A percentile compares a stretch with the other conserved stretches of the same genome.
These are phyloP conservation scores for Scytalopus superciliaris DNA, from an alignment of 2,113 vertebrate species.

Conservation along the genomic window DNA sequence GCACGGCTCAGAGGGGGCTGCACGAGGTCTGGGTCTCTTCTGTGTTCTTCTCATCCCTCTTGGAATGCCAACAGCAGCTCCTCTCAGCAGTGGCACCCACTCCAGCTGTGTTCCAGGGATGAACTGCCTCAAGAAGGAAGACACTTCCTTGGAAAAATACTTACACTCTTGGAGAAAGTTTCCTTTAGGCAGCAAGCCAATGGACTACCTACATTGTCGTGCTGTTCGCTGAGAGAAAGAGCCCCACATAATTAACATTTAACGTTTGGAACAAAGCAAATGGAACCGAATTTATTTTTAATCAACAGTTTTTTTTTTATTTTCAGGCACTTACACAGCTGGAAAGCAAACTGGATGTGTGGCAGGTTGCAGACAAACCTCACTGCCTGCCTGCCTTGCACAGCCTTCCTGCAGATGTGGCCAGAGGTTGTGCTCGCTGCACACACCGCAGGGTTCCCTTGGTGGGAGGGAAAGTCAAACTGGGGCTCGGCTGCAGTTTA, in stretches of 20 bases:
- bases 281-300: not conserved
- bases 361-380: not conserved
- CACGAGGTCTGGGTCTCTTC: not conserved
- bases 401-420: not conserved
- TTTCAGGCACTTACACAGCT: not conserved
- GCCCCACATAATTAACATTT: not conserved
- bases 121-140: not conserved
- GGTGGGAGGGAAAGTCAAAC: not conserved
- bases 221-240: not conserved
- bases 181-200: not conserved
- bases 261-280: not conserved
- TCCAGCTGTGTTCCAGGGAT: fast-evolving
- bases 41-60: not conserved
- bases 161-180: not conserved
- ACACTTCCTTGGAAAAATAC: not conserved
- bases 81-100: not conserved
- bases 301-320: not conserved
- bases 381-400: too few relatives aligned
- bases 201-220: fast-evolving
- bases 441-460: fast-evolving
- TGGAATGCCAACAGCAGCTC: not conserved
- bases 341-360: not conserved
- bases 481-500: not conserved
- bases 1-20: not conserved
- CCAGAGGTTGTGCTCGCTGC: not conserved